Evolutionary conservation across 2,113 vertebrate genomes (phyloP).

Genomic region (Amia ocellicauda): DNA sequence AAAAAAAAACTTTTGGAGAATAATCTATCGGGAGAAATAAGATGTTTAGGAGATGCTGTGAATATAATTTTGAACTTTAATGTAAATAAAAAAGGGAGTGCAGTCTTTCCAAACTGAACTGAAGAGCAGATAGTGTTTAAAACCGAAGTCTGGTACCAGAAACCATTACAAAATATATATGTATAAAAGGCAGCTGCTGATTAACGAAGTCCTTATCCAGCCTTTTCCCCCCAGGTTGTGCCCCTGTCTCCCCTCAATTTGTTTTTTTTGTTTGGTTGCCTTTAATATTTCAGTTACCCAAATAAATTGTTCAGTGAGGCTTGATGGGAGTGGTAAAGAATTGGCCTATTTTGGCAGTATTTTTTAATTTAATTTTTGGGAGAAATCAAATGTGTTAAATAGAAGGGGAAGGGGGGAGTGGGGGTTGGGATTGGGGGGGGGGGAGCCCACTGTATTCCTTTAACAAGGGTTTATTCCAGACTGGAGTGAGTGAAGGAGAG

Average conservation of each 20-base stretch:
- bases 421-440: too few species aligned
- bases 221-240: conserved; percentile 44
- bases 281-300: conserved; percentile 28
- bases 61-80: conserved; percentile 88
- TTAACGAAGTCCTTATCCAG: conserved; percentile 32
- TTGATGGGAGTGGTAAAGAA: conserved; percentile 49
- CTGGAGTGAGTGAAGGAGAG: conserved; percentile 37
- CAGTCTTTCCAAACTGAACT: conserved; percentile 73
- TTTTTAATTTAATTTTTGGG: conserved; percentile 40
- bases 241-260: conserved; percentile 53
- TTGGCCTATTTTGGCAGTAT: conserved; percentile 51
- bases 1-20: conserved; percentile 33
- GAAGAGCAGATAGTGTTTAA: conserved; percentile 70
- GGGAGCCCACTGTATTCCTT: conserved; percentile 21
- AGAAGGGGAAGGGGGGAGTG: conserved; percentile 41
- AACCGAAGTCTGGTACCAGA: conserved; percentile 57
- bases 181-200: conserved; percentile 52
- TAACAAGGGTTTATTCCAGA: conserved; percentile 41
- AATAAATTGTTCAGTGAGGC: conserved; percentile 50
- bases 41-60: conserved; percentile 83
- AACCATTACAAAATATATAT: conserved; percentile 33
- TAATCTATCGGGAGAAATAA: not conserved
- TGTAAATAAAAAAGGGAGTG: conserved; percentile 91
- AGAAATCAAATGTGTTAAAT: conserved; percentile 28
- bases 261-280: conserved; percentile 32